Evolutionary conservation across 2,888 invertebrate species (phyloP).

Genomic region (Epinotia nisella): DNA sequence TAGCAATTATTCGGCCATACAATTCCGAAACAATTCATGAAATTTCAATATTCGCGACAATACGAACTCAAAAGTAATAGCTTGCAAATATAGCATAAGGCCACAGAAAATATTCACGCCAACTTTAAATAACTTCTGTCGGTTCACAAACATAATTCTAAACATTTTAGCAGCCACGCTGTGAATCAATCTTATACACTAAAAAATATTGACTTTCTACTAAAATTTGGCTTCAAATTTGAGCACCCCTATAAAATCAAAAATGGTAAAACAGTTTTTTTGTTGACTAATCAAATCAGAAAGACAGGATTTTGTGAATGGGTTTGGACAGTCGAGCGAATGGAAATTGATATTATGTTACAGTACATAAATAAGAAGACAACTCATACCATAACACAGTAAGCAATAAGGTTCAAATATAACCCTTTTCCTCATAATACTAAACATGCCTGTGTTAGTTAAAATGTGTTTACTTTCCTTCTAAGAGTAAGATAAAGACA

Average conservation of each 20-base stretch:
- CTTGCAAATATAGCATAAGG: conserved; percentile 11
- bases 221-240: conserved; percentile 65
- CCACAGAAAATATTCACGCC: not conserved
- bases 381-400: not conserved
- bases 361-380: not conserved
- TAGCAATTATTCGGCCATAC: too few relatives aligned
- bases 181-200: conserved; percentile 37
- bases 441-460: not conserved
- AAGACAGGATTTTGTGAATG: not conserved
- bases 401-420: not conserved
- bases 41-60: not conserved
- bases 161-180: conserved; percentile 30
- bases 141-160: not conserved
- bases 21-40: too few relatives aligned
- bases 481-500: not conserved
- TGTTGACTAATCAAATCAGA: not conserved
- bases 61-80: not conserved
- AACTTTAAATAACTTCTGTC: not conserved
- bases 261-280: not conserved
- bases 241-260: conserved; percentile 54
- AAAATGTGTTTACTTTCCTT: not conserved
- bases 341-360: not conserved
- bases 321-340: not conserved
- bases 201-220: conserved; percentile 47
- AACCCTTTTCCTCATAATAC: too few relatives aligned